phyloP scores from a whole-genome alignment of 2,888 invertebrate genomes.

The Pegoplata infirma region DNA sequence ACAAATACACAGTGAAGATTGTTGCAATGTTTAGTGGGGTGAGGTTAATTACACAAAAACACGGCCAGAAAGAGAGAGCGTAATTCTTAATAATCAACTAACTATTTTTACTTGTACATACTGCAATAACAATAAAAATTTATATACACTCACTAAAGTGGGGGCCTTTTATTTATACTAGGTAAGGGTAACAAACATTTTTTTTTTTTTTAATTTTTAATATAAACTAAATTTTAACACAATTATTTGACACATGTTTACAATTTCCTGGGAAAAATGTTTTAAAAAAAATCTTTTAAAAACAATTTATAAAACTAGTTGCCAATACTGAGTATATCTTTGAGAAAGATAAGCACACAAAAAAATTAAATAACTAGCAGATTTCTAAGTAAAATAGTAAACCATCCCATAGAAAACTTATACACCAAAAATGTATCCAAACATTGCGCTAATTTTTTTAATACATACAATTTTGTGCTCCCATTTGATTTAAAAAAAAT shows the following conservation, averaged over 20 bases:
- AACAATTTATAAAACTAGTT: neutral
- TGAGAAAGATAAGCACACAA: too few species aligned
- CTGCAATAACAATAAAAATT: neutral
- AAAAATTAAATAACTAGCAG: too few species aligned
- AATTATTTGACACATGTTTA: neutral
- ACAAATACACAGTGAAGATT: slow-evolving; percentile 1
- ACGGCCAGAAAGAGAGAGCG: neutral
- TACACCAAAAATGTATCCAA: neutral
- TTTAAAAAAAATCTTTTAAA: neutral
- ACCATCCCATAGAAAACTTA: neutral
- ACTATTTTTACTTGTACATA: neutral
- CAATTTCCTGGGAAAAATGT: neutral
- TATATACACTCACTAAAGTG: neutral
- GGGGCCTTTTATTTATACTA: neutral
- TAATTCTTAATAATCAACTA: neutral
- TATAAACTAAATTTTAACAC: neutral
- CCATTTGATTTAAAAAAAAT: neutral
- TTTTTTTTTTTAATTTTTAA: too few species aligned
- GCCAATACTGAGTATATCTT: too few species aligned
- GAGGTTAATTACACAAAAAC: neutral
- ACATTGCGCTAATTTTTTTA: neutral
- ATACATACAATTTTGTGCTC: neutral
- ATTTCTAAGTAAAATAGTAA: too few species aligned
- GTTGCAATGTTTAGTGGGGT: neutral
- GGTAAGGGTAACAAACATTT: neutral